Percentiles rank a stretch among this genome's conserved stretches.
Conservation (phyloP, 2,113 vertebrate genomes). For the Ceyx melanurus region DNA sequence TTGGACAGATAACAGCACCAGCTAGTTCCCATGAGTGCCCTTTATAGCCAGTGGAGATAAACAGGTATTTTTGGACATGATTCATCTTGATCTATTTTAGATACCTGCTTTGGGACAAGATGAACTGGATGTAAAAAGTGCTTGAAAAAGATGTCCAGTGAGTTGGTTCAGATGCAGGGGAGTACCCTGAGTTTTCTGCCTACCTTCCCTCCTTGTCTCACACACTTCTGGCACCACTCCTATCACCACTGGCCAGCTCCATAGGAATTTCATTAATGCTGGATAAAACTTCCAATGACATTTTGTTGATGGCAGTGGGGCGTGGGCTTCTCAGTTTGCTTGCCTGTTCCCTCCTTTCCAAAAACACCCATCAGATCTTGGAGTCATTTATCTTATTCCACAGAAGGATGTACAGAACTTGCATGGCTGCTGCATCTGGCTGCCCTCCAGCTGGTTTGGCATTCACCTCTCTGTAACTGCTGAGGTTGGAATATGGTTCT, state of each 20-base stretch:
- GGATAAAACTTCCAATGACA: neutral
- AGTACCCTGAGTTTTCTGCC: neutral
- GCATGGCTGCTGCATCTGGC: neutral
- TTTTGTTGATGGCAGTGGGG: neutral
- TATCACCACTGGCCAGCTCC: neutral
- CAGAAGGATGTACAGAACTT: neutral
- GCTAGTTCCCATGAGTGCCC: neutral
- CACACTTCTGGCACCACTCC: neutral
- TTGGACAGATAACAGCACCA: neutral
- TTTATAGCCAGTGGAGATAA: conserved; percentile 14
- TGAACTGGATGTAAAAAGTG: neutral
- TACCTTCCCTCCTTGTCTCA: neutral
- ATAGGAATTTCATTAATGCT: neutral
- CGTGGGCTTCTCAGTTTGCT: neutral
- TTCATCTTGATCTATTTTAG: conserved; percentile 44
- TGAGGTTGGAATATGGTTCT: conserved; percentile 13
- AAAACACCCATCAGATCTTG: neutral
- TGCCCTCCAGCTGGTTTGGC: neutral
- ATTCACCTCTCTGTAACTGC: neutral
- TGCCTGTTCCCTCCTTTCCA: neutral
- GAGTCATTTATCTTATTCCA: neutral
- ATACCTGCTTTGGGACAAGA: neutral
- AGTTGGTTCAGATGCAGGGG: neutral
- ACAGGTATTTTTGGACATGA: conserved; percentile 26
- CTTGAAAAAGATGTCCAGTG: neutral